Conservation (phyloP, 2,113 vertebrate species). For the Cichladusa arquata region DNA sequence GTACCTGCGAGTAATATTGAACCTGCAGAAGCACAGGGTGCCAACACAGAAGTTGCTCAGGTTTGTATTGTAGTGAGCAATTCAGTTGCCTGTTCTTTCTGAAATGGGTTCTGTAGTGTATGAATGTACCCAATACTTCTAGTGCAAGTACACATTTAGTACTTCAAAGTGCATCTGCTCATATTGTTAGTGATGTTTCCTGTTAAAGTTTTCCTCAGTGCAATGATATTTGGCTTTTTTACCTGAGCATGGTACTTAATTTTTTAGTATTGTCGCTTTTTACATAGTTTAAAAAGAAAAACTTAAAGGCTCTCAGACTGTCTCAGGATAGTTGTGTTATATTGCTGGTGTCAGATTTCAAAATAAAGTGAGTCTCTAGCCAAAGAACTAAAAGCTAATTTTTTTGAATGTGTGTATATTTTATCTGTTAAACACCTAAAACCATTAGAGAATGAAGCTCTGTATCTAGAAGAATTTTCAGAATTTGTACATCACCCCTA, state of each 20-base stretch:
- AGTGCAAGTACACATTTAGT: not conserved
- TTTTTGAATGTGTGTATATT: not conserved
- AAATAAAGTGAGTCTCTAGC: not conserved
- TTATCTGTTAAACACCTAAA: not conserved
- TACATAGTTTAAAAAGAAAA: not conserved
- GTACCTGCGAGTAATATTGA: slow-evolving; percentile 83
- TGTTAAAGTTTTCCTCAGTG: not conserved
- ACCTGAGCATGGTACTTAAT: not conserved
- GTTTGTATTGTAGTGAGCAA: slow-evolving; percentile 55
- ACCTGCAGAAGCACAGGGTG: slow-evolving; percentile 79
- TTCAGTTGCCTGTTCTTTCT: not conserved
- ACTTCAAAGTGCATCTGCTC: not conserved
- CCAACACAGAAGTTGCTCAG: slow-evolving; percentile 78
- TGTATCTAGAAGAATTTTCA: not conserved
- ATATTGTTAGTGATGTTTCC: not conserved
- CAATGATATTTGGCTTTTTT: not conserved
- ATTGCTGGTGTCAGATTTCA: not conserved
- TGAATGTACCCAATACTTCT: not conserved
- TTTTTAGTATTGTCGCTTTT: not conserved
- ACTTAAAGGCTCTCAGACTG: not conserved
- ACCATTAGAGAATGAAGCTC: not conserved
- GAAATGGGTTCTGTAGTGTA: not conserved
- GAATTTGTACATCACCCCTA: not conserved
- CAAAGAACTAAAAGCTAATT: not conserved
- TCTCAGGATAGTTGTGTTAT: not conserved